Conservation (phyloP, 2,888 invertebrate species). For the Charanyca ferruginea region DNA sequence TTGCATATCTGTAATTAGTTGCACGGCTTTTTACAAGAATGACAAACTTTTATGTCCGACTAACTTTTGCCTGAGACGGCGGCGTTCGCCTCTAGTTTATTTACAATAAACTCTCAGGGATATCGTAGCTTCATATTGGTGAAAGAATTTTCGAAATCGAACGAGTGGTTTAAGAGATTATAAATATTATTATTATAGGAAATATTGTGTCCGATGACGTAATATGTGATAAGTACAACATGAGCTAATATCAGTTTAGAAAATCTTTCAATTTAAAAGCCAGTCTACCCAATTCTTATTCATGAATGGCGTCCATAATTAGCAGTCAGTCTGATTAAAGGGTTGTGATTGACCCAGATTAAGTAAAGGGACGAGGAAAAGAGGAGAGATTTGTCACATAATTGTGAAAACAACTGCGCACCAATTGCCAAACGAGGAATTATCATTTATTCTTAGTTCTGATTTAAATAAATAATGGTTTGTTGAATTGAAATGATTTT, state of each 20-base stretch:
- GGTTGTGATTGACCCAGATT: constrained; percentile 59
- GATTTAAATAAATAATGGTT: neutral
- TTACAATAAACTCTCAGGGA: too few species aligned
- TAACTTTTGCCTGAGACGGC: too few species aligned
- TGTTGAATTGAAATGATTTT: neutral
- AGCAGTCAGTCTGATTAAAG: constrained; percentile 47
- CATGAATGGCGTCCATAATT: constrained; percentile 30
- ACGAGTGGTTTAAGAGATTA: too few species aligned
- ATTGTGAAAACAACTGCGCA: constrained; percentile 40
- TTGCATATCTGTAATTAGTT: too few species aligned
- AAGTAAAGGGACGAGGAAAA: neutral
- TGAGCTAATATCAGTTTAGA: neutral
- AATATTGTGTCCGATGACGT: too few species aligned
- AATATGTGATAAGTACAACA: too few species aligned
- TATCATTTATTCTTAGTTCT: constrained; percentile 11
- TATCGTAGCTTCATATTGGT: too few species aligned
- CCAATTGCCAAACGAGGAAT: constrained; percentile 28
- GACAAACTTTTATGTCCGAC: too few species aligned
- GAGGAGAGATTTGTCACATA: neutral
- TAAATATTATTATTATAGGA: too few species aligned
- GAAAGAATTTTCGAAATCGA: too few species aligned
- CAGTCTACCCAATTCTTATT: constrained; percentile 13
- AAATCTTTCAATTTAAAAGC: constrained; percentile 16
- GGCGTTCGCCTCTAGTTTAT: too few species aligned
- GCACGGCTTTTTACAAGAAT: too few species aligned